These are phyloP conservation scores for Acanthurus tractus DNA, from an alignment of 2,797 vertebrate genomes.

Conservation along the genomic window DNA sequence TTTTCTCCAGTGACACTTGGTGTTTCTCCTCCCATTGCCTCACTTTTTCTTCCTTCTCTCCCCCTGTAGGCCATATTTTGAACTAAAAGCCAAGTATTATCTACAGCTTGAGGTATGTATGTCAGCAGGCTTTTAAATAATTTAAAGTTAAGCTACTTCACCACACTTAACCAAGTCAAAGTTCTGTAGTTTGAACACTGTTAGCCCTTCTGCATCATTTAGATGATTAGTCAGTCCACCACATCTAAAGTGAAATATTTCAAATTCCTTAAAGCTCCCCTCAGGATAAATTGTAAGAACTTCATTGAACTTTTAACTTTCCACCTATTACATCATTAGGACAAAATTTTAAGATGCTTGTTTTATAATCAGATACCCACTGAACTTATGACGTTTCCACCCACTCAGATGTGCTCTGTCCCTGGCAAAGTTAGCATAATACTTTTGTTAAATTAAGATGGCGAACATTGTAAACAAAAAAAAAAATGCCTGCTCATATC, in stretches of 20 bases:
- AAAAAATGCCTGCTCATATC: not conserved
- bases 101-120: conserved; percentile 94
- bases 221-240: not conserved
- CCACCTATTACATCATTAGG: not conserved
- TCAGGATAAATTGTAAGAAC: not conserved
- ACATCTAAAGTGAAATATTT: not conserved
- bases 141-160: not conserved
- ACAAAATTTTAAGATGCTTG: not conserved
- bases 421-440: not conserved
- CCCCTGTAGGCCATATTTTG: conserved; percentile 94
- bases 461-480: not conserved
- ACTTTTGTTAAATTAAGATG: not conserved
- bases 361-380: not conserved
- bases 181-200: not conserved
- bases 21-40: conserved; percentile 25
- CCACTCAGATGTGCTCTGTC: not conserved
- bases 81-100: conserved; percentile 97
- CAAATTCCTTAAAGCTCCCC: not conserved
- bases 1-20: conserved; percentile 55
- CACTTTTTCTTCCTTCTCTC: conserved; percentile 53
- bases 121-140: not conserved
- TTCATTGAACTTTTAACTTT: not conserved
- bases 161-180: not conserved
- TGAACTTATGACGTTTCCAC: not conserved
- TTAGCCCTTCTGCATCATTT: not conserved